Percentiles rank a stretch among this genome's conserved stretches.
Conservation (phyloP, 2,888 invertebrate species). For the Acanthococcus lagerstroemiae region DNA sequence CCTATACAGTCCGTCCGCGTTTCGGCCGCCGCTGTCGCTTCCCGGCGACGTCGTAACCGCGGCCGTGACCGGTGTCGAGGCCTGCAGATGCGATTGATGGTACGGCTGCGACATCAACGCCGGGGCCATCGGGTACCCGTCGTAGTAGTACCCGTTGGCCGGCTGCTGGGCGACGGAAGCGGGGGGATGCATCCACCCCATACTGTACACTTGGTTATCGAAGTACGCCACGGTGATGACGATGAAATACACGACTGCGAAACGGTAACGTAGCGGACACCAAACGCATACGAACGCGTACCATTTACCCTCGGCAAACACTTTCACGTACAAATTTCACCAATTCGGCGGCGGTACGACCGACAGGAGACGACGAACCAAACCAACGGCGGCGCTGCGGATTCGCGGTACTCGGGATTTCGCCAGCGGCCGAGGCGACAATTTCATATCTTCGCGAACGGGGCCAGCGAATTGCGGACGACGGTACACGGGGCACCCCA, state of each 20-base stretch:
- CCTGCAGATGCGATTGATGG: not conserved
- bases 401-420: too few species aligned
- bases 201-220: not conserved
- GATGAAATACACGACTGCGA: not conserved
- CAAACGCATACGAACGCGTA: not conserved
- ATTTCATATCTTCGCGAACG: too few species aligned
- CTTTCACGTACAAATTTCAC: not conserved
- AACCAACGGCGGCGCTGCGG: too few species aligned
- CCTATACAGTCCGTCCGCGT: not conserved
- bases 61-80: not conserved
- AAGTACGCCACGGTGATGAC: constrained; percentile 15
- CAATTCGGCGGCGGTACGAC: too few species aligned
- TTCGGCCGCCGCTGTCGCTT: not conserved
- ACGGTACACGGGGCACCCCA: too few species aligned
- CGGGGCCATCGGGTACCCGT: not conserved
- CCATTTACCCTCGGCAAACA: not conserved
- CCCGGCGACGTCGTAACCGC: not conserved
- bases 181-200: constrained; percentile 10
- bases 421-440: too few species aligned
- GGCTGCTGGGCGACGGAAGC: too few species aligned
- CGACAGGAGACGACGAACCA: too few species aligned
- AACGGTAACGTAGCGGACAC: not conserved
- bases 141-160: not conserved
- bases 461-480: too few species aligned
- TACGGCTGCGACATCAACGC: not conserved